phyloP scores from a whole-genome alignment of 2,888 invertebrate genomes.

The Ophion ellenae region DNA sequence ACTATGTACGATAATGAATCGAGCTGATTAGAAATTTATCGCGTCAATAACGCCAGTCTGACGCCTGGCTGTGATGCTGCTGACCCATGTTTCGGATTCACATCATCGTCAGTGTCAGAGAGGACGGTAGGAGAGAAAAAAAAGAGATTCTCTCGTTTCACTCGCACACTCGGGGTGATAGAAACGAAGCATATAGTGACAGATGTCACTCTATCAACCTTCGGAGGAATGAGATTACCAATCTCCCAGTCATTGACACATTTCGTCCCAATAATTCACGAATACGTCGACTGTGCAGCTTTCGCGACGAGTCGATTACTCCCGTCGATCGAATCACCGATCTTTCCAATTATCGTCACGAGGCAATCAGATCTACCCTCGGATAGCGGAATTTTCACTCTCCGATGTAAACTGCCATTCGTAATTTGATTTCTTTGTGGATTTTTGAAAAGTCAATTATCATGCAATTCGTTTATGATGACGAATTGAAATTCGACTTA shows the following conservation, averaged over 20 bases:
- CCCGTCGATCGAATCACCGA: neutral
- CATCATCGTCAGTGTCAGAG: constrained; percentile 33
- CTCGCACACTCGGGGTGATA: constrained; percentile 27
- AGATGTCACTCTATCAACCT: constrained; percentile 41
- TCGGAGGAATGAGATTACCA: constrained; percentile 25
- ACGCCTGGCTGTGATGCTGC: constrained; percentile 53
- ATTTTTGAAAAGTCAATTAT: too few species aligned
- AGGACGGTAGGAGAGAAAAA: neutral
- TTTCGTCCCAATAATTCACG: constrained; percentile 20
- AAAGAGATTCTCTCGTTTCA: constrained; percentile 13
- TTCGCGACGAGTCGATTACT: neutral
- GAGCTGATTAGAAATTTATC: constrained; percentile 60
- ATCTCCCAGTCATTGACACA: constrained; percentile 45
- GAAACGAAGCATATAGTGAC: constrained; percentile 20
- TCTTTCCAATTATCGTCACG: neutral
- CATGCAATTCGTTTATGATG: too few species aligned
- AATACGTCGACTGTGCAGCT: neutral
- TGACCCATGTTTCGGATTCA: constrained; percentile 46
- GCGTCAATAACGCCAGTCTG: constrained; percentile 59
- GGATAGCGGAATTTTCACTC: too few species aligned
- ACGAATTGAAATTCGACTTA: too few species aligned
- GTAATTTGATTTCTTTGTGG: too few species aligned
- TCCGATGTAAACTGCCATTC: too few species aligned
- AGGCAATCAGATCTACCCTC: too few species aligned
- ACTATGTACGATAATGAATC: constrained; percentile 63